A percentile compares a stretch with the other conserved stretches of the same genome.
Conservation (phyloP, 2,797 vertebrate species). For the Hirundo rustica region DNA sequence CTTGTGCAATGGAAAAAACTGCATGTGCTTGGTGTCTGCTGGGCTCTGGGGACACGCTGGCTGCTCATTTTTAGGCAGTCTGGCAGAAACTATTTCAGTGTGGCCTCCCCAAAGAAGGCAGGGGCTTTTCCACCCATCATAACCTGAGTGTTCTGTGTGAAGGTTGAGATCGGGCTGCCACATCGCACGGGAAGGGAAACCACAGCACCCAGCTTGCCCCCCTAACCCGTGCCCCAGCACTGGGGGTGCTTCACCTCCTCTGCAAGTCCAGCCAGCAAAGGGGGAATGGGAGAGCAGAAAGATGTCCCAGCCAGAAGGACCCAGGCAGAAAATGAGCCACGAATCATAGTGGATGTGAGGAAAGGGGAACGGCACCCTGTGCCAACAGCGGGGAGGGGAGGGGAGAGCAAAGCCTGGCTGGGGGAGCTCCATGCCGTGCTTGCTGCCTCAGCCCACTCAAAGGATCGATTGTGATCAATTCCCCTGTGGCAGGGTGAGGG, state of each 20-base stretch:
- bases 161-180: accelerated
- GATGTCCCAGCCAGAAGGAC: not conserved
- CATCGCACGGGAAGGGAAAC: not conserved
- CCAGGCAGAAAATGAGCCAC: not conserved
- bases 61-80: not conserved
- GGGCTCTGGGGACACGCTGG: not conserved
- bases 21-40: not conserved
- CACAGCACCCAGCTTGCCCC: not conserved
- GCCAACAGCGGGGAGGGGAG: not conserved
- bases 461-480: not conserved
- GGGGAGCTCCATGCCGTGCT: not conserved
- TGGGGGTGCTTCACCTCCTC: not conserved
- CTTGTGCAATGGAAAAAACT: slow-evolving; percentile 49
- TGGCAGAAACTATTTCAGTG: not conserved
- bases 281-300: not conserved
- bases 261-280: not conserved
- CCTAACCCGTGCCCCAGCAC: not conserved
- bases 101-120: not conserved
- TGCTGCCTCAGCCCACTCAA: not conserved
- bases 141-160: accelerated
- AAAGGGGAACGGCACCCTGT: not conserved
- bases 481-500: not conserved
- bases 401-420: not conserved
- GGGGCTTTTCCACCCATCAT: not conserved
- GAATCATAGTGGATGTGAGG: not conserved